Base-by-base conservation (phyloP, 2,888 invertebrate genomes). In the Stictocephala bisonia region DNA sequence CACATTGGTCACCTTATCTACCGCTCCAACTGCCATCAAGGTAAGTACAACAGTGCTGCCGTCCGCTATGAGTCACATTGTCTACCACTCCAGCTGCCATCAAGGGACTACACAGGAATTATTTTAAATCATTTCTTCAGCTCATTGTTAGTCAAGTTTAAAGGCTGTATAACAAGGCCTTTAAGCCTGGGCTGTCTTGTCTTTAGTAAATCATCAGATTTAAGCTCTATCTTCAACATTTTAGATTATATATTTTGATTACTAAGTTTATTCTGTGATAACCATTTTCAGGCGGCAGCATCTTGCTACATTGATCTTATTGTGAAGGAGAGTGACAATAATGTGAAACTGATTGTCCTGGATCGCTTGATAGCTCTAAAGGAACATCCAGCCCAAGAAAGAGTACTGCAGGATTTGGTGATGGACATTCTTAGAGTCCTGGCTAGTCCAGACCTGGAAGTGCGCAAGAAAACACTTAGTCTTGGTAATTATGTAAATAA, bases 321-420 rank as follows among this genome's bases (percentile, higher is more conserved):
- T 75, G 94, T 99, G n/a, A 99, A 99, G 85, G 99, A 99, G 84
- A 97, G 97, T 85, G 99, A 99, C 85, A 99, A 99, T 86, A 99
- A 99, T 86, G 99, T 99, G 15, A 99, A 99, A 86, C 87, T 99
- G 73, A 99, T 99, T 80, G 99, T 99, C 7, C 86, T 99, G 80
- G 98, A 97, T 81, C 90, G 98, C 20, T 87, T 99, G 76, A 92
- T 95, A 78, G 93, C 94, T 1, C 88, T 99, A 83, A 92, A 93
- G 77, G 95, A 93, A 76, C 89, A 91, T 80, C 92, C 93, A 20
- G 88, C 89, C 66, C 94, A 93, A 84, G 96, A 96, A 81, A 91
- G 94, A 77, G 94, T 96, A 18, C 88, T 95, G 74, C 91, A 92
- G 78, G 96, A 95, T 81, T 87, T 96, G 18, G 96, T 99, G 53